Conservation (phyloP, 2,113 vertebrate genomes). For the Tylochromis polylepis region DNA sequence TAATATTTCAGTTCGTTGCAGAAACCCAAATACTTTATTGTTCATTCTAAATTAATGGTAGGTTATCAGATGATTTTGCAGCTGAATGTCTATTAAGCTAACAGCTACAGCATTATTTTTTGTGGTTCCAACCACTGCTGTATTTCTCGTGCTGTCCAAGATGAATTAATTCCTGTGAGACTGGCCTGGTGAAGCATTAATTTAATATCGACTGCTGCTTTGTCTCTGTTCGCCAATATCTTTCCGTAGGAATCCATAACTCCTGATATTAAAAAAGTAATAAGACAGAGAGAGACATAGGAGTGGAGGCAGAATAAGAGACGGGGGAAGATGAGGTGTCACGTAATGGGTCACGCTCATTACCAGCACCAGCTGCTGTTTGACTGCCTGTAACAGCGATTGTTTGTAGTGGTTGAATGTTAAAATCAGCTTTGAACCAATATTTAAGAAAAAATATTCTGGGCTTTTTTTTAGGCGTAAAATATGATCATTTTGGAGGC, state of each 20-base stretch:
- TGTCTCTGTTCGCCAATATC: constrained; percentile 49
- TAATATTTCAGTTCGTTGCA: neutral
- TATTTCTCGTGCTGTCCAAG: constrained; percentile 16
- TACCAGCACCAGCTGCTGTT: constrained; percentile 33
- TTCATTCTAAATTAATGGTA: neutral
- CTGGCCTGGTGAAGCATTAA: constrained; percentile 30
- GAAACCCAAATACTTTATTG: neutral
- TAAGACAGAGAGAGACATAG: constrained; percentile 20
- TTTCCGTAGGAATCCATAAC: constrained; percentile 44
- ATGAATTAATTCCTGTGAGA: constrained; percentile 46
- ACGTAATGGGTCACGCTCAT: constrained; percentile 42
- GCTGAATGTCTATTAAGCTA: neutral
- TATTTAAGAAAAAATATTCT: neutral
- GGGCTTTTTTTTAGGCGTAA: neutral
- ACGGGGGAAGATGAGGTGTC: constrained; percentile 20
- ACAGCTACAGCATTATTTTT: constrained; percentile 5
- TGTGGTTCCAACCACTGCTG: neutral
- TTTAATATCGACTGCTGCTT: constrained; percentile 50
- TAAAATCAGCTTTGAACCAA: neutral
- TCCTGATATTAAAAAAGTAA: constrained; percentile 64
- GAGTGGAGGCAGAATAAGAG: constrained; percentile 8
- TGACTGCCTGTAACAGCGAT: neutral
- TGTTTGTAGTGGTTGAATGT: neutral
- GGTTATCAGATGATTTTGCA: neutral
- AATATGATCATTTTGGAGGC: neutral